A percentile compares a stretch with the other conserved stretches of the same genome.
phyloP scores from a whole-genome alignment of 2,888 invertebrate species.

The Ennomos quercinarius region DNA sequence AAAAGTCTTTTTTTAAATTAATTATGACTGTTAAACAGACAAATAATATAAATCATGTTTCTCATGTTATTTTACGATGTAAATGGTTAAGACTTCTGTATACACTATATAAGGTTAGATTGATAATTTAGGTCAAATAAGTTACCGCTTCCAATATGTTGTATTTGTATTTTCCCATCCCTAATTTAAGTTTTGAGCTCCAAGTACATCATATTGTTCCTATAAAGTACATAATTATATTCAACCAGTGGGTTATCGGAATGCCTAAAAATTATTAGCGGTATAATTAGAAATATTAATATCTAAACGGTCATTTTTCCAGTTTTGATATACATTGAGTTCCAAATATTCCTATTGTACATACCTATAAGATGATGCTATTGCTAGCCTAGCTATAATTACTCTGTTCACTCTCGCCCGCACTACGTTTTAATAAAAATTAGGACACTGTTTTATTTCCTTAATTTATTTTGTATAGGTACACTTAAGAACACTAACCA shows the following conservation, averaged over 20 bases:
- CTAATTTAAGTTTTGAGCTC: slow-evolving; percentile 24
- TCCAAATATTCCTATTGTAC: too few relatives aligned
- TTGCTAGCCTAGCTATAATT: too few relatives aligned
- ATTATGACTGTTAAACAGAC: slow-evolving; percentile 19
- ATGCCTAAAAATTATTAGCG: too few relatives aligned
- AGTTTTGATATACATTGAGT: too few relatives aligned
- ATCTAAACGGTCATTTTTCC: too few relatives aligned
- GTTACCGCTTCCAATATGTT: slow-evolving; percentile 30
- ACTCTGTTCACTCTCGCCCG: too few relatives aligned
- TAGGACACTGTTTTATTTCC: slow-evolving; percentile 36
- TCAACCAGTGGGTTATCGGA: too few relatives aligned
- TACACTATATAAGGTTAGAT: slow-evolving; percentile 4
- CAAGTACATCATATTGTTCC: slow-evolving; percentile 10
- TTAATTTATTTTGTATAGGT: slow-evolving; percentile 48
- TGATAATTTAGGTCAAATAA: slow-evolving; percentile 30
- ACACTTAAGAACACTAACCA: slow-evolving; percentile 50
- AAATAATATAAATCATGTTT: slow-evolving; percentile 17
- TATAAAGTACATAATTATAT: slow-evolving; percentile 7
- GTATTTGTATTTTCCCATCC: slow-evolving; percentile 22
- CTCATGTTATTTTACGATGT: not conserved
- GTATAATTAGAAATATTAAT: too few relatives aligned
- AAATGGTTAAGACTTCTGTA: slow-evolving; percentile 1
- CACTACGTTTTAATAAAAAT: slow-evolving; percentile 26
- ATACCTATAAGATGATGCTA: too few relatives aligned
- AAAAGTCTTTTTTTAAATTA: slow-evolving; percentile 1